Evolutionary conservation across 2,888 invertebrate species (phyloP).

Genomic region (Escarpia spicata): DNA sequence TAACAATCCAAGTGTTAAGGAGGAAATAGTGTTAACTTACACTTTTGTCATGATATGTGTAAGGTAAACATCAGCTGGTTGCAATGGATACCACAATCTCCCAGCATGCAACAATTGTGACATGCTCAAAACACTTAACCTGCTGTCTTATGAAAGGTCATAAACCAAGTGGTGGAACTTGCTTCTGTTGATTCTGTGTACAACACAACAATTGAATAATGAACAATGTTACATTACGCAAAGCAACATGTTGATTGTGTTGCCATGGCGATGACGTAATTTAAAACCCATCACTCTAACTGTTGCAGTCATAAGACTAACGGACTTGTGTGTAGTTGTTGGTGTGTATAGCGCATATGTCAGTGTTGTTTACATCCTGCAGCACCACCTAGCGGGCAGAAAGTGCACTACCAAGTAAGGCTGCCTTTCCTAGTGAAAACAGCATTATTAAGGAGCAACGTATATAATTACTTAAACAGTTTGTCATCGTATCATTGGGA

Average conservation of each 20-base stretch:
- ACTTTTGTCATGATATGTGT: no score
- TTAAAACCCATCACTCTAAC: not conserved
- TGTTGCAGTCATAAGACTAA: not conserved
- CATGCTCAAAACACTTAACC: not conserved
- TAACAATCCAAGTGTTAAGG: no score
- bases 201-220: not conserved
- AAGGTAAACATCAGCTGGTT: no score
- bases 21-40: no score
- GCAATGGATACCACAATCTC: not conserved
- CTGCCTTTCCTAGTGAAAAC: not conserved
- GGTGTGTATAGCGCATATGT: not conserved
- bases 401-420: conserved; percentile 10
- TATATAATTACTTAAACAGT: not conserved
- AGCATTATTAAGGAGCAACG: not conserved
- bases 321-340: not conserved
- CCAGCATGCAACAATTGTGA: not conserved
- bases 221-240: not conserved
- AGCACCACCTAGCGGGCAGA: not conserved
- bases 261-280: not conserved
- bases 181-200: not conserved
- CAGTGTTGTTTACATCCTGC: not conserved
- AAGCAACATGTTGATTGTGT: not conserved
- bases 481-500: not conserved
- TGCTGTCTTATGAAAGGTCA: not conserved
- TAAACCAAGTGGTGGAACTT: not conserved